Evolutionary conservation across 2,113 vertebrate genomes (phyloP), one percentile per base, ranked within the genome.

Genomic region (Pteropus alecto): DNA sequence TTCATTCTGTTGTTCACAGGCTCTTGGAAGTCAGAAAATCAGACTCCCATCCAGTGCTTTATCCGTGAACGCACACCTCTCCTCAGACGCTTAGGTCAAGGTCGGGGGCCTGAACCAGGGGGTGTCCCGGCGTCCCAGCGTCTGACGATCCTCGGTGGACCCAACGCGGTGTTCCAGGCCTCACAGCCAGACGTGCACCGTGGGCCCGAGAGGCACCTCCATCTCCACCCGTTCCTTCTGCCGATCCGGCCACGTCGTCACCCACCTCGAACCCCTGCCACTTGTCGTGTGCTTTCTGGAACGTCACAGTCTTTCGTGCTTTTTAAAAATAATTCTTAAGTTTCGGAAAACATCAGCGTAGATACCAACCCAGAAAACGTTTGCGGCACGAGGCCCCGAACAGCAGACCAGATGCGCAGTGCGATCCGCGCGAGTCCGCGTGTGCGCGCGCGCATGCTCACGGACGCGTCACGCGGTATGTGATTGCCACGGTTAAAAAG

Each of bases 401-500:
- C 28, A 41, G 74, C 87, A 87, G 46, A n/a, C 38, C 51, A 41
- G 67, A 28, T 0, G 35, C 4, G 28, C 33, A 28, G 11, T 11
- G 18, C 14, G 7, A n/a, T 68, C 78, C 1, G 12, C 26, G 2
- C 33, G 11, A 28, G 24, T 19, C 43, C 5, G 14, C 19, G 14
- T 2, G n/a, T n/a, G n/a, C n/a, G 3, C 33, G 76, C 19, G 22
- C 6, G n/a, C 3, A 22, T 1, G 16, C 11, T 1, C 19, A 26
- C 48, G 48, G 48, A 48, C 48, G 48, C 13, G 48, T 48, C 48
- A 48, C 48, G 48, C 48, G 14, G 48, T 3, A 3, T 48, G 3
- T 2, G 2, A 16, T 15, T 28, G 28, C 70, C 28, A 38, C 3
- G 21, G 30, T 28, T 74, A 73, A 61, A 86, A 22, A 68, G 76